Evolutionary conservation across 1,140 invertebrate species (phyloP).

Genomic region (Solen grandis): DNA sequence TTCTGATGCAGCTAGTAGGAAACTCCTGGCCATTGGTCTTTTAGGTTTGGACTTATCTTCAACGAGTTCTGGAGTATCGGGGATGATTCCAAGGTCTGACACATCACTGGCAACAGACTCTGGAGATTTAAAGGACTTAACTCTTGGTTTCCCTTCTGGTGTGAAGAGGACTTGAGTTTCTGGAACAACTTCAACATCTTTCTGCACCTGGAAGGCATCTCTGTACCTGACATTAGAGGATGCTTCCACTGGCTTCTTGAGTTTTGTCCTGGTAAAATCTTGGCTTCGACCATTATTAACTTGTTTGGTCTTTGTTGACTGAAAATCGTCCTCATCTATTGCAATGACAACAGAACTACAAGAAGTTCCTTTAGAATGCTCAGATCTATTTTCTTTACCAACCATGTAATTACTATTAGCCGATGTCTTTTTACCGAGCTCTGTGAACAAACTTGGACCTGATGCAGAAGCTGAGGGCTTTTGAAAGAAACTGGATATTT

Average conservation of each 20-base stretch:
- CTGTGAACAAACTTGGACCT: slow-evolving; percentile 4
- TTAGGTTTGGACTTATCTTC: slow-evolving; percentile 26
- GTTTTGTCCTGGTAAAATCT: not conserved
- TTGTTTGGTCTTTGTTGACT: not conserved
- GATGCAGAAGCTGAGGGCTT: not conserved
- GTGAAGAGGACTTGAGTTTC: slow-evolving; percentile 43
- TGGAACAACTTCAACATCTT: slow-evolving; percentile 18
- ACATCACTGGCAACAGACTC: not conserved
- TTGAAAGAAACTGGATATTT: slow-evolving; percentile 9
- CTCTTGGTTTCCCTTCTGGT: not conserved
- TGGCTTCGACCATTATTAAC: not conserved
- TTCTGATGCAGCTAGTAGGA: slow-evolving; percentile 26
- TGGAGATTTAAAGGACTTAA: not conserved
- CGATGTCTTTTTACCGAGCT: slow-evolving; percentile 8
- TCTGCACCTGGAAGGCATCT: not conserved
- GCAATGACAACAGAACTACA: not conserved
- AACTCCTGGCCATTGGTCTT: slow-evolving; percentile 40
- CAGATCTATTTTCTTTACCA: not conserved
- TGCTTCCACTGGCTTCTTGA: not conserved
- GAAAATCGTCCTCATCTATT: not conserved
- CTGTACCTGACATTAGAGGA: not conserved
- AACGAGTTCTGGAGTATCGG: slow-evolving; percentile 33
- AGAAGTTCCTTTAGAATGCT: not conserved
- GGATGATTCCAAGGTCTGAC: slow-evolving; percentile 29
- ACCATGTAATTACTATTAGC: not conserved